Evolutionary conservation across 2,113 vertebrate species (phyloP).

Genomic region (Microtus montanus): DNA sequence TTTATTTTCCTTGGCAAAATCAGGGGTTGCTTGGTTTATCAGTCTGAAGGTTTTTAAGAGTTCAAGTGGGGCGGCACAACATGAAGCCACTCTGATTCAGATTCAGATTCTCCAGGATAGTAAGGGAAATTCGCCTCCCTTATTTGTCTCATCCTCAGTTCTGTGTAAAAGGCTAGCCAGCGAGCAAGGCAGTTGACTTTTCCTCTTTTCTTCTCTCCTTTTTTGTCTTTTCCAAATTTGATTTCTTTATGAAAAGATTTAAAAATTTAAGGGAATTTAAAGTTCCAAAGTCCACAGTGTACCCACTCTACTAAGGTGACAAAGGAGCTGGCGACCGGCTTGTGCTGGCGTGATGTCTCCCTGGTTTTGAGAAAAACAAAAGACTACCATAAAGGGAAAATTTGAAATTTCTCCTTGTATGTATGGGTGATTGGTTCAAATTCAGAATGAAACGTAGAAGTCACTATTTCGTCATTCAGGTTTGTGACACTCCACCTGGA

Average conservation of each 20-base stretch:
- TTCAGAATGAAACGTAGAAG: neutral
- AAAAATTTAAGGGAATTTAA: slow-evolving; percentile 39
- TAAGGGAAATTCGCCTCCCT: neutral
- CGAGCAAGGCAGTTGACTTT: neutral
- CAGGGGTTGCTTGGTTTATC: slow-evolving; percentile 47
- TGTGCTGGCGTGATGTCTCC: no score
- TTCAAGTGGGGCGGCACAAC: neutral
- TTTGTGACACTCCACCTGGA: neutral
- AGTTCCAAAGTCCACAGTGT: neutral
- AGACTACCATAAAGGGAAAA: neutral
- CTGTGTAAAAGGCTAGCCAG: neutral
- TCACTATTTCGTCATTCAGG: neutral
- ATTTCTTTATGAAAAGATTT: slow-evolving; percentile 30
- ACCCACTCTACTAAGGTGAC: neutral
- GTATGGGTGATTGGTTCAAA: neutral
- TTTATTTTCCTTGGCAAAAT: slow-evolving; percentile 68
- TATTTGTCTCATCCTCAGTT: slow-evolving; percentile 19
- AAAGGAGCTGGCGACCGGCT: neutral
- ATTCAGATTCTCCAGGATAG: neutral
- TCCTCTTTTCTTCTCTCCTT: neutral
- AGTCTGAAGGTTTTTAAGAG: slow-evolving; percentile 56
- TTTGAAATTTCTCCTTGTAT: neutral
- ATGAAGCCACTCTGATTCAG: neutral
- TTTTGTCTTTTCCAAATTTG: neutral
- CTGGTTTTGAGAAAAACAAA: neutral